Evolutionary conservation across 2,797 vertebrate genomes (phyloP).

Genomic region (Acipenser oxyrinchus): DNA sequence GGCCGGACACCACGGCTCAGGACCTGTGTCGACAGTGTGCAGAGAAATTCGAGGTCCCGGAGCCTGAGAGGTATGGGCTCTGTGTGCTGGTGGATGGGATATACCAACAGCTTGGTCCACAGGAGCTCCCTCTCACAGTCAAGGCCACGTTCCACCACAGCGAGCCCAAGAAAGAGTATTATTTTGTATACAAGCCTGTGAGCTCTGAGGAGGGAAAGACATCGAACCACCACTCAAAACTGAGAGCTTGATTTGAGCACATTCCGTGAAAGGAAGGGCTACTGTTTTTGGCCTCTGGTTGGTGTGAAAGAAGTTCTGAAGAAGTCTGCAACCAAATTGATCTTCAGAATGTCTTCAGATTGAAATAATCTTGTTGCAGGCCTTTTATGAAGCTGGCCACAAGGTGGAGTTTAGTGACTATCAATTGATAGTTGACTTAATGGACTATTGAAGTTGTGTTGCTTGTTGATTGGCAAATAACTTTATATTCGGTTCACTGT

Average conservation of each 20-base stretch:
- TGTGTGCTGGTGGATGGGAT: constrained; percentile 61
- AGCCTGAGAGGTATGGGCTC: constrained; percentile 53
- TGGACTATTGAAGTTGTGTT: no score
- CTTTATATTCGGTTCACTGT: no score
- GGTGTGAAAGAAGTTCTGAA: no score
- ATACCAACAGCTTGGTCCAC: constrained; percentile 54
- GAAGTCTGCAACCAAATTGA: no score
- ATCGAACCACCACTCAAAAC: neutral
- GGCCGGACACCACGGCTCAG: constrained; percentile 58
- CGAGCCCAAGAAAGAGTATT: constrained; percentile 68
- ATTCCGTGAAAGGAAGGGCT: no score
- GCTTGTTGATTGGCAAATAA: no score
- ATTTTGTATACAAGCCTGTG: constrained; percentile 78
- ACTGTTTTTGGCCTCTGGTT: no score
- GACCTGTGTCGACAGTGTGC: constrained; percentile 77
- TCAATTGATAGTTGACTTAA: no score
- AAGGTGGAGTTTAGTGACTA: no score
- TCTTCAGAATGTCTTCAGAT: no score
- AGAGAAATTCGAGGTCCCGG: constrained; percentile 63
- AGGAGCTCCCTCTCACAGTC: constrained; percentile 74
- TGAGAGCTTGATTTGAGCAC: constrained; percentile 26
- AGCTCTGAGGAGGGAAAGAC: constrained; percentile 23
- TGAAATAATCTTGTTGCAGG: no score
- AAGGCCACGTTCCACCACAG: constrained; percentile 72
- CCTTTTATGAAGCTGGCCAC: no score